A percentile compares a stretch with the other conserved stretches of the same genome.
Evolutionary conservation across 2,113 vertebrate genomes (phyloP).

Genomic region (Tachysurus vachellii): DNA sequence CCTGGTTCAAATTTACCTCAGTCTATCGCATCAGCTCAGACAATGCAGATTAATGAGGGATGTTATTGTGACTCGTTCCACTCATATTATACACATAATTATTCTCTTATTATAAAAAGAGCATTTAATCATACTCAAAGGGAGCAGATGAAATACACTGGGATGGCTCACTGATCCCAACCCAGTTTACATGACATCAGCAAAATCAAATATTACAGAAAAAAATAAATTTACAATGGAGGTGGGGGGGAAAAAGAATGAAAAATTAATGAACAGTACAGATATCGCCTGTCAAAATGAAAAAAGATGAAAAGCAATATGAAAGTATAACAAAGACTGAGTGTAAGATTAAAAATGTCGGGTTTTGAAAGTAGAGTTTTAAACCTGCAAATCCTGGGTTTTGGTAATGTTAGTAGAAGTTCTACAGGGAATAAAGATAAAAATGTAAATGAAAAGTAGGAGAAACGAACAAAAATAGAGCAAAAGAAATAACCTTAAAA

Average conservation of each 20-base stretch:
- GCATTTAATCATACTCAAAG: neutral
- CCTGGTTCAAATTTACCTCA: constrained; percentile 7
- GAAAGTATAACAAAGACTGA: neutral
- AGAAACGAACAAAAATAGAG: neutral
- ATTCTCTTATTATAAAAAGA: neutral
- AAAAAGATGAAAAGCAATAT: neutral
- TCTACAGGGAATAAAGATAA: neutral
- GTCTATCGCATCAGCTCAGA: neutral
- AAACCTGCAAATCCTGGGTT: neutral
- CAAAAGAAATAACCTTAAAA: neutral
- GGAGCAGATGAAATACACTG: neutral
- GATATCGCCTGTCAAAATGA: neutral
- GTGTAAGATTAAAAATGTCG: neutral
- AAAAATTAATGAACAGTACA: neutral
- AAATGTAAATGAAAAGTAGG: neutral
- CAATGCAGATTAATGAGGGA: constrained; percentile 6
- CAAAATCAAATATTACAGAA: neutral
- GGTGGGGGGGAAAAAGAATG: neutral
- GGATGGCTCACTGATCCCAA: neutral
- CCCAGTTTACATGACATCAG: neutral
- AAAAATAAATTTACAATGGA: neutral
- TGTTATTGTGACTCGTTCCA: neutral
- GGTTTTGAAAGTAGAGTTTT: neutral
- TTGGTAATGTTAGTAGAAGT: neutral
- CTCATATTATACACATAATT: neutral